Evolutionary conservation across 2,113 vertebrate genomes (phyloP).

Genomic region (Psilopogon haemacephalus): DNA sequence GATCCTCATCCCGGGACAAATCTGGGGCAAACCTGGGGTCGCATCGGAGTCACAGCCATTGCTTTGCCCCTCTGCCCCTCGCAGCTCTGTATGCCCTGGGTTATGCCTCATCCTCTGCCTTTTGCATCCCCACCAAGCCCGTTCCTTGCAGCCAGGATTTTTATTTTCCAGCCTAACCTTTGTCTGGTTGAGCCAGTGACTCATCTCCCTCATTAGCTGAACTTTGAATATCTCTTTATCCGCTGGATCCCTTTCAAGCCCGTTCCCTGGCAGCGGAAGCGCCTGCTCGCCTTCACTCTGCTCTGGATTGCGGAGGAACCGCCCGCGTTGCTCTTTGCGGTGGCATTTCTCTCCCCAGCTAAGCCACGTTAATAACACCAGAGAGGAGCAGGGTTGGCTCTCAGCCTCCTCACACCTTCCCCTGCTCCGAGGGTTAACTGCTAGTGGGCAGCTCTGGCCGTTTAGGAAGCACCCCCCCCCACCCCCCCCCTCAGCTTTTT

Average conservation of each 20-base stretch:
- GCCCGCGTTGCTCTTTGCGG: neutral
- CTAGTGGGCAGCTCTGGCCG: neutral
- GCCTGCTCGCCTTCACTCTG: conserved; percentile 11
- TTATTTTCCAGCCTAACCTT: conserved; percentile 64
- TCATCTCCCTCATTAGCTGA: conserved; percentile 76
- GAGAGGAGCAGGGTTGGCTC: neutral
- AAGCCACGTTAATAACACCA: neutral
- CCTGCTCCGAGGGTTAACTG: neutral
- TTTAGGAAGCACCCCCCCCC: neutral
- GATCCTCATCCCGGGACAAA: neutral
- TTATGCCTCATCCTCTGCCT: neutral
- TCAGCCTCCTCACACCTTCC: neutral
- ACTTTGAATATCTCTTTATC: conserved; percentile 73
- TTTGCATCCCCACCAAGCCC: neutral
- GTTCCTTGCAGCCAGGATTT: conserved; percentile 47
- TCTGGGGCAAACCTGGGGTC: neutral
- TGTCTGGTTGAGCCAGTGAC: conserved; percentile 74
- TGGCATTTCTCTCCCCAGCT: neutral
- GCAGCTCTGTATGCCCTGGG: rapidly evolving
- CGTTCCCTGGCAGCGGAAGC: conserved; percentile 64
- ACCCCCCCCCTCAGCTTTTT: neutral
- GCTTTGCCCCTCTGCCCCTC: neutral
- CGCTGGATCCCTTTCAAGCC: conserved; percentile 70
- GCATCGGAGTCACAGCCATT: neutral
- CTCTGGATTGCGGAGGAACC: conserved; percentile 35